Evolutionary conservation across 2,797 vertebrate genomes (phyloP), one percentile per base, ranked within the genome.

Genomic region (Molossus molossus): DNA sequence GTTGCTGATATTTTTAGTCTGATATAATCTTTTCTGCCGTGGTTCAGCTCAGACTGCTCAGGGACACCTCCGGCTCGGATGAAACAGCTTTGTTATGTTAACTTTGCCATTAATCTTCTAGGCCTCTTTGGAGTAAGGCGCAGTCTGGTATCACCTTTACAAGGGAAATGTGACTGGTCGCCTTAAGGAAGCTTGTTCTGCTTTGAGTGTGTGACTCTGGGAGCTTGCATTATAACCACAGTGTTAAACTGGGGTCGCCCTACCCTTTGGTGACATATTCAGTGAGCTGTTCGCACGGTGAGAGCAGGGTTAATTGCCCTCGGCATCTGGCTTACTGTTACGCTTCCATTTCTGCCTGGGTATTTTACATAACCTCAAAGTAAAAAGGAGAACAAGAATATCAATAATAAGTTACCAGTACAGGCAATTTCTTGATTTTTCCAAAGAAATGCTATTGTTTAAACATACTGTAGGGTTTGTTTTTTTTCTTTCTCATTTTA

Each of bases 1-100:
- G 73, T 94, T 94, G 83, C 76, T 92, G 62, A 27, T 95, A 70
- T 80, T 95, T 96, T 96, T 89, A 82, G 92, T 90, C 76, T 81
- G 77, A 92, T 93, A 89, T 91, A 55, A 94, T 95, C 87, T 95
- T 87, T 87, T 64, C 62, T 95, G 57, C 64, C 75, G 64, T 91
- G 37, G n/a, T 93, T 95, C 6, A 58, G 64, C 50, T 92, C 48
- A 13, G 90, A 89, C 93, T 83, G 64, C 81, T 87, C 75, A 5
- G 80, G 58, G 88, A 95, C 62, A 69, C 90, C 65, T 89, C 86
- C 70, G 85, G 86, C 64, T 87, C 72, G 15, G 57, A 85, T 76
- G 65, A 82, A 94, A 81, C 60, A 86, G 64, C 76, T 96, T 94
- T 91, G 45, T 93, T 94, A 88, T 91, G 75, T 79, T 65, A 90